Base-by-base conservation (phyloP, 2,113 vertebrate genomes). In the Geothlypis trichas region DNA sequence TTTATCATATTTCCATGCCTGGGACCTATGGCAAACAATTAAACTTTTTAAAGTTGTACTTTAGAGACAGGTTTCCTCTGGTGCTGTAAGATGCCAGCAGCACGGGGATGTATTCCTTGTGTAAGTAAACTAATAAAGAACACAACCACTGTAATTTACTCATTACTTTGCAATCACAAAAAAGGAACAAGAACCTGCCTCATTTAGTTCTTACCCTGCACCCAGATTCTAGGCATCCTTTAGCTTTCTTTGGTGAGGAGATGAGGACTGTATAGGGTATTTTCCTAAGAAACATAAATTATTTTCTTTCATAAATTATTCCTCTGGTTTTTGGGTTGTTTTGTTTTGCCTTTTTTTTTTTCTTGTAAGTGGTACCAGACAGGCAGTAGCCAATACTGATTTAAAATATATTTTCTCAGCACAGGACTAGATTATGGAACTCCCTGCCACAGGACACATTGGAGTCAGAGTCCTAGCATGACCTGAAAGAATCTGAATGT, bases 401-500 rank as follows among this genome's bases (percentile, higher is more conserved):
- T 78, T 82, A 57, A 87, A 84, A 72, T 35, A 11, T 2, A 30
- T 52, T 80, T 88, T 79, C 41, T 67, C 39, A 68, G 3, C 10
- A 33, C 5, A 27, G 47, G 35, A 5, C 12, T 81, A 39, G 30
- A 22, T 61, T 73, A 49, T 33, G n/a, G 61, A 87, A 44, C 24
- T 63, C 33, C 15, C 12, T 74, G 30, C 30, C 35, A 27, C 22
- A 35, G 16, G 17, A 78, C 9, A 30, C 0, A 0, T 4, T 65
- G 15, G 41, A 31, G 28, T 39, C 51, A 62, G 67, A 79, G n/a
- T 75, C 73, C 41, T 28, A 30, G 10, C 22, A 24, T 19, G 65
- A 28, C 35, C 82, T 73, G 42, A 62, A 87, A 77, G 31, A 49
- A 80, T 73, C 33, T 49, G 39, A 66, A 54, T 41, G 2, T 41